phyloP scores from a whole-genome alignment of 2,888 invertebrate genomes.

The Cenopis cana region DNA sequence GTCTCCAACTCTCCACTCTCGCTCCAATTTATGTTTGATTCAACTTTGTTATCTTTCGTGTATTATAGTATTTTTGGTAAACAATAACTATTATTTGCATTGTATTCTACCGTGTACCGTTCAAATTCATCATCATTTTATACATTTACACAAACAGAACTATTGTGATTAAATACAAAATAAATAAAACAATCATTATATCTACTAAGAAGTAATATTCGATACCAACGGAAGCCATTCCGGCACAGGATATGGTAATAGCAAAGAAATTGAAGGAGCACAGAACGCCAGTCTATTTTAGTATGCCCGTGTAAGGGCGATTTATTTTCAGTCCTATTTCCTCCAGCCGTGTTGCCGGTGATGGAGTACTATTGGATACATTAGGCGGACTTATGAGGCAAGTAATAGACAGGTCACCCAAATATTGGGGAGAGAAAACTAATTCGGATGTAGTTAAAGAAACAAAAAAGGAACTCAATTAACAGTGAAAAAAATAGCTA shows the following conservation, averaged over 20 bases:
- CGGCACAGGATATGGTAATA: constrained; percentile 81
- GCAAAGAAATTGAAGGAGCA: constrained; percentile 76
- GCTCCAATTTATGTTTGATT: too few species aligned
- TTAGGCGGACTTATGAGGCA: constrained; percentile 52
- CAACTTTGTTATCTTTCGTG: too few species aligned
- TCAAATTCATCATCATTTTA: not conserved
- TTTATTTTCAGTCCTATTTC: constrained; percentile 83
- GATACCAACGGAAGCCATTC: constrained; percentile 45
- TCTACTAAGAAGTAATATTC: constrained; percentile 36
- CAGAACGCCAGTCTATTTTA: constrained; percentile 76
- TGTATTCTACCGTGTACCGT: not conserved
- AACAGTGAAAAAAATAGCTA: not conserved
- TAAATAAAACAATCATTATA: constrained; percentile 30
- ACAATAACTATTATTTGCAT: too few species aligned
- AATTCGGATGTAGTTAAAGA: constrained; percentile 20
- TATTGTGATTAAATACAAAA: not conserved
- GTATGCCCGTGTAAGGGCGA: constrained; percentile 78
- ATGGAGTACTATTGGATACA: constrained; percentile 59
- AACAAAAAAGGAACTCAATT: constrained; percentile 1
- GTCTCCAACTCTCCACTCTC: too few species aligned
- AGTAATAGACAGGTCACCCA: constrained; percentile 41
- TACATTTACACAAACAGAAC: not conserved
- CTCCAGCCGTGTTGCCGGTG: constrained; percentile 63
- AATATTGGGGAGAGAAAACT: constrained; percentile 31
- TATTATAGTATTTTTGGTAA: too few species aligned